Conservation (phyloP, 1,140 invertebrate genomes). For the Oedothorax gibbosus region DNA sequence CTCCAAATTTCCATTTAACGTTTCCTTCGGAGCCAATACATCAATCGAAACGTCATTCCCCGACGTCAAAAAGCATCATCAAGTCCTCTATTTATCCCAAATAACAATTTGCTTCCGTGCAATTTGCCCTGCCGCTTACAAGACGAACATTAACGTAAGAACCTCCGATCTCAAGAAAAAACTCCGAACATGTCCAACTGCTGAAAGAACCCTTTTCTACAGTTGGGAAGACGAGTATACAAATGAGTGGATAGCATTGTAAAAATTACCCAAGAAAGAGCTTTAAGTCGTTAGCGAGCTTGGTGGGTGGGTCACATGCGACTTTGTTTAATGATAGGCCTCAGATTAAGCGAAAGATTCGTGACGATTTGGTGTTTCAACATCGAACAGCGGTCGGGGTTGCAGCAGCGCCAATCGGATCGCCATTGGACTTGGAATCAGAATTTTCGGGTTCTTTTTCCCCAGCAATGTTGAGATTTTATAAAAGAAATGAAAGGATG, state of each 20-base stretch:
- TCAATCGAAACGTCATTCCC: too few species aligned
- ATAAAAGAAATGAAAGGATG: not conserved
- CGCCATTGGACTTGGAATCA: not conserved
- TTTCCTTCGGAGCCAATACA: too few species aligned
- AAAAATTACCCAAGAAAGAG: constrained; percentile 54
- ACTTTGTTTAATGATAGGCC: constrained; percentile 58
- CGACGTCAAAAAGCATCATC: not conserved
- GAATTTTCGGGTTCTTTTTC: not conserved
- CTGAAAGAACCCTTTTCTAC: constrained; percentile 46
- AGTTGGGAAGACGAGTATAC: constrained; percentile 48
- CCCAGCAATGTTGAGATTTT: not conserved
- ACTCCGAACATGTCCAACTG: constrained; percentile 35
- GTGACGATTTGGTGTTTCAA: constrained; percentile 45
- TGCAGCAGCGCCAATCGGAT: constrained; percentile 44
- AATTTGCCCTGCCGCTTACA: constrained; percentile 7
- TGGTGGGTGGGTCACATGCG: constrained; percentile 54
- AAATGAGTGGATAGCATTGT: constrained; percentile 54
- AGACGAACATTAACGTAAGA: too few species aligned
- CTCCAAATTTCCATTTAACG: too few species aligned
- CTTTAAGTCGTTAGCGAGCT: constrained; percentile 49
- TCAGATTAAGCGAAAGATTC: constrained; percentile 16
- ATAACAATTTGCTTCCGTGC: constrained; percentile 17
- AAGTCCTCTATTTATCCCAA: constrained; percentile 5
- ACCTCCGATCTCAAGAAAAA: constrained; percentile 16
- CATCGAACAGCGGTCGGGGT: constrained; percentile 29